Conservation (phyloP, 2,888 invertebrate genomes). For the Neocrepidodera transversa region DNA sequence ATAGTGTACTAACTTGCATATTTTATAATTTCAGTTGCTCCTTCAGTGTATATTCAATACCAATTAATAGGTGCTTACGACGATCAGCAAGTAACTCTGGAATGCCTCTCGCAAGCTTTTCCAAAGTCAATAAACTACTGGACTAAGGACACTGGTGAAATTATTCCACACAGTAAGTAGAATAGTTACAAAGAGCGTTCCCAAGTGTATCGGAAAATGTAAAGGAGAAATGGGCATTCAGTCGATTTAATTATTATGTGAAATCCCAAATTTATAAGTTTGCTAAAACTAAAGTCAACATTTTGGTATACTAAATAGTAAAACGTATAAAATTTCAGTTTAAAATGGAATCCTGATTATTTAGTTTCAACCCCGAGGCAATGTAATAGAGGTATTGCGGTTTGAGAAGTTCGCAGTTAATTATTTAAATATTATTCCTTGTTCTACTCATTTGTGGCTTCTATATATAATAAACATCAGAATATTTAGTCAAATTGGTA, state of each 20-base stretch:
- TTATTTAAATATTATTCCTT: too few species aligned
- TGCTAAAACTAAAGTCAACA: background rate
- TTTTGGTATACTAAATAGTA: too few species aligned
- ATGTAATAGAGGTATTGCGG: too few species aligned
- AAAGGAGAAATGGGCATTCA: background rate
- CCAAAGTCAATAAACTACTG: constrained; percentile 78
- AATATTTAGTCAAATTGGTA: too few species aligned
- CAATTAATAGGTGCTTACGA: constrained; percentile 74
- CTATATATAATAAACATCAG: too few species aligned
- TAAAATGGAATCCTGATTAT: too few species aligned
- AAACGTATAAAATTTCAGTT: too few species aligned
- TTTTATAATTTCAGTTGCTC: constrained; percentile 66
- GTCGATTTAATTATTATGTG: background rate
- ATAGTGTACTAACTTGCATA: background rate
- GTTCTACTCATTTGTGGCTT: too few species aligned
- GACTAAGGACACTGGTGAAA: constrained; percentile 72
- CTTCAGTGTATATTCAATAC: constrained; percentile 76
- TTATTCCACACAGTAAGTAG: constrained; percentile 56
- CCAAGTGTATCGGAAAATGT: background rate
- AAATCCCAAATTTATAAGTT: background rate
- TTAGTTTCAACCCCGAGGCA: too few species aligned
- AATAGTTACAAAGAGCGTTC: background rate
- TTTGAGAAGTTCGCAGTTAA: too few species aligned
- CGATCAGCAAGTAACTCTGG: constrained; percentile 72
- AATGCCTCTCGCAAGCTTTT: constrained; percentile 77